phyloP scores from a whole-genome alignment of 2,113 vertebrate genomes.

The Hassar affinis region DNA sequence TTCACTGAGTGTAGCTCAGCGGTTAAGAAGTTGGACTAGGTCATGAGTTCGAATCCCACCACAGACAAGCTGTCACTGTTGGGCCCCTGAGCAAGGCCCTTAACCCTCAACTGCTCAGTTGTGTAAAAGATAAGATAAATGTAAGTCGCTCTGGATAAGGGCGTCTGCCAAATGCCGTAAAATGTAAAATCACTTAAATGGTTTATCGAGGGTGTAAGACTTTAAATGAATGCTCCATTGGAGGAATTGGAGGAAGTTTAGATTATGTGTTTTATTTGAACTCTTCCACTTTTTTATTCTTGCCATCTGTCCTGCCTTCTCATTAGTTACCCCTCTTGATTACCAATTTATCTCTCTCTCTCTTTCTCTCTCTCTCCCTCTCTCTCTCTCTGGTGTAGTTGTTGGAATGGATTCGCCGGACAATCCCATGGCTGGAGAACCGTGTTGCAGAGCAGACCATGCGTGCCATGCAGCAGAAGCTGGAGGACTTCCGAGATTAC shows the following conservation, averaged over 20 bases:
- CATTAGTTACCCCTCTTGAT: background rate
- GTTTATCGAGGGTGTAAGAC: background rate
- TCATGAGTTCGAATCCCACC: too few species aligned
- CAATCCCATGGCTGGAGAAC: slow-evolving; percentile 84
- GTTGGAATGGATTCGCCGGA: slow-evolving; percentile 82
- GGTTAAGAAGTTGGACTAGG: too few species aligned
- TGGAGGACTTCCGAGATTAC: slow-evolving; percentile 91
- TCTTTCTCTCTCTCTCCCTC: too few species aligned
- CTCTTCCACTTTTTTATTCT: background rate
- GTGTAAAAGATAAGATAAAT: too few species aligned
- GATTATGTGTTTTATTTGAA: background rate
- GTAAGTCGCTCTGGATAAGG: too few species aligned
- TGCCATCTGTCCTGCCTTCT: background rate
- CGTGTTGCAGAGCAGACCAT: slow-evolving; percentile 80
- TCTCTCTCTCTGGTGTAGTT: slow-evolving; percentile 60
- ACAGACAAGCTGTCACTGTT: too few species aligned
- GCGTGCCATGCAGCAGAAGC: slow-evolving; percentile 88
- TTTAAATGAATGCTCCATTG: background rate
- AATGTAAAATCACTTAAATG: background rate
- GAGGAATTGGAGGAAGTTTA: background rate
- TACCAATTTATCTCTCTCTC: background rate
- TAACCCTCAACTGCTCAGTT: too few species aligned
- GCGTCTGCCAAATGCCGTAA: too few species aligned
- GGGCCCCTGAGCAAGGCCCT: too few species aligned
- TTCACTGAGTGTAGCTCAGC: too few species aligned